phyloP scores from a whole-genome alignment of 2,888 invertebrate genomes.

The Melitaea athalia region DNA sequence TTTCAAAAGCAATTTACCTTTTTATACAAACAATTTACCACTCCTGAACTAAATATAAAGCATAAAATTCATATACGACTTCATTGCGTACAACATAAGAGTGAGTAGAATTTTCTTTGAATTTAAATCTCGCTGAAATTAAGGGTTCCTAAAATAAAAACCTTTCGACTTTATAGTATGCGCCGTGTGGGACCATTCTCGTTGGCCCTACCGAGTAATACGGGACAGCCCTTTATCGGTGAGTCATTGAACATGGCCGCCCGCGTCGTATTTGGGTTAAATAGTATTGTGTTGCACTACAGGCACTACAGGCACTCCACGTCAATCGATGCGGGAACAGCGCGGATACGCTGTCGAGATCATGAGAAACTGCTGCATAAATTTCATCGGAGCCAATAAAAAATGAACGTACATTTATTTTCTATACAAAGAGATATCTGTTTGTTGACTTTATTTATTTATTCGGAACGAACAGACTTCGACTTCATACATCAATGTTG shows the following conservation, averaged over 20 bases:
- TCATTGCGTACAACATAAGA: no score
- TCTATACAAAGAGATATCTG: background rate
- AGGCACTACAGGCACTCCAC: constrained; percentile 11
- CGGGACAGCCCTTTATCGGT: constrained; percentile 36
- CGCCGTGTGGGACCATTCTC: constrained; percentile 25
- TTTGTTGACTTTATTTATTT: background rate
- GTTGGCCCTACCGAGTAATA: constrained; percentile 16
- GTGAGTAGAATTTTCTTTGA: no score
- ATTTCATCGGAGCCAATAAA: background rate
- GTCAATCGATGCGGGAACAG: constrained; percentile 28
- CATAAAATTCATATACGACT: no score
- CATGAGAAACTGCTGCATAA: constrained; percentile 16
- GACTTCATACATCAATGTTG: background rate
- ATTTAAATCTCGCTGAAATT: background rate
- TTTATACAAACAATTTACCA: no score
- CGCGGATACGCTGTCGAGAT: constrained; percentile 22
- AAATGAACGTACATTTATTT: background rate
- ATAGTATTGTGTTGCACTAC: constrained; percentile 37
- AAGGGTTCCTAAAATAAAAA: constrained; percentile 1
- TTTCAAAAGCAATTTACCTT: no score
- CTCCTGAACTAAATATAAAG: background rate
- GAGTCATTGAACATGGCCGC: constrained; percentile 37
- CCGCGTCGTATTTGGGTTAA: constrained; percentile 41
- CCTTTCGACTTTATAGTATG: constrained; percentile 10
- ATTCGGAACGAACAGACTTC: background rate